phyloP scores from a whole-genome alignment of 2,888 invertebrate genomes.

The Strigamia crassipes region DNA sequence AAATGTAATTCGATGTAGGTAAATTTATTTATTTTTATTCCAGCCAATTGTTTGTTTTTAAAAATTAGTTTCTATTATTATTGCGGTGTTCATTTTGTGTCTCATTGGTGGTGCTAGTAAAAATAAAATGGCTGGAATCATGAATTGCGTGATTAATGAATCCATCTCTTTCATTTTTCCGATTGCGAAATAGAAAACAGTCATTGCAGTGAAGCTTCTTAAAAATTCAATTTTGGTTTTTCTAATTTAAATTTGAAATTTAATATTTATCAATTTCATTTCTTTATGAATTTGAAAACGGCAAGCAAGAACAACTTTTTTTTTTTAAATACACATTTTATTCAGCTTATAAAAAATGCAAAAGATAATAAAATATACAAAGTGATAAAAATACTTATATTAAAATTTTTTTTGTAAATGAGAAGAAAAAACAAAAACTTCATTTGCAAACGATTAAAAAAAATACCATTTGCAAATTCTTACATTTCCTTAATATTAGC shows the following conservation, averaged over 20 bases:
- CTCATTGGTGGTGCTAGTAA: too few relatives aligned
- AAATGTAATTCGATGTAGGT: not conserved
- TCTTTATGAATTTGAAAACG: not conserved
- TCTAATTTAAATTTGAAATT: not conserved
- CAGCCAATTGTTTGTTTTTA: not conserved
- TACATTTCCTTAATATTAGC: not conserved
- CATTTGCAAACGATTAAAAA: not conserved
- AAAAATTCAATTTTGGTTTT: not conserved
- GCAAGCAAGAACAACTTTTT: not conserved
- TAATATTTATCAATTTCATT: not conserved
- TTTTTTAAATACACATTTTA: conserved; percentile 8
- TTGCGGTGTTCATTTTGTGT: too few relatives aligned
- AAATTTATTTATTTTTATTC: not conserved
- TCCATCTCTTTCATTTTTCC: not conserved
- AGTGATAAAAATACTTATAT: conserved; percentile 4
- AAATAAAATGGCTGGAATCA: not conserved
- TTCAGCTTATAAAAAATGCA: not conserved
- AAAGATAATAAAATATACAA: not conserved
- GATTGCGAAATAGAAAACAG: conserved; percentile 19
- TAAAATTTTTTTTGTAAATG: not conserved
- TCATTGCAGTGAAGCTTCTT: conserved; percentile 27
- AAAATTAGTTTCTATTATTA: not conserved
- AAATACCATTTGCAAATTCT: not conserved
- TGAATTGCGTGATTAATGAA: not conserved
- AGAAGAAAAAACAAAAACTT: not conserved